Base-by-base conservation (phyloP, 1,140 invertebrate genomes). In the Atta cephalotes region DNA sequence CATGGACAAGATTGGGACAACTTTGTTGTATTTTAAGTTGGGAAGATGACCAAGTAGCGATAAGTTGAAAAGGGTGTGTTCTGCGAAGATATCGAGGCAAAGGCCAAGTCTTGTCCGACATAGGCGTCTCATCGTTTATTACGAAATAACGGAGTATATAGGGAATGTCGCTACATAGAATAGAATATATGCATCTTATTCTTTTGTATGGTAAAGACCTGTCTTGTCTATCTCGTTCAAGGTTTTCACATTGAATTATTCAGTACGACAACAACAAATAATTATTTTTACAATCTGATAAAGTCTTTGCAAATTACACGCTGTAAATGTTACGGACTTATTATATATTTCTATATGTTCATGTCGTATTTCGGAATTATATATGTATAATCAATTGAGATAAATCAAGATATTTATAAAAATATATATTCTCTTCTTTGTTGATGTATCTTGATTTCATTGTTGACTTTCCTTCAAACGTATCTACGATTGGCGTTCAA, bases 1-100 rank as follows among this genome's bases (percentile, higher is more conserved):
- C 86, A 76, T 76, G 74, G 79, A 89, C 89, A 88, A 89, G 91
- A 93, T 91, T 90, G 87, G 87, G 85, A 88, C 82, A 87, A 90
- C 89, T 89, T 91, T 88, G 90, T 91, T 89, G 91, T 78, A 65
- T 74, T 53, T 78, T 66, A 82, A 63, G 56, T 21, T 28, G 53
- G 79, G 70, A 87, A 79, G 65, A 66, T 76, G 87, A 89, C 74
- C 66, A 79, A 86, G 80, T 86, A 62, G 65, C 63, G 74, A 10
- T 60, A 86, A 90, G 88, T 86, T 85, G 71, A 74, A 85, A 91
- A 85, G 79, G 85, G 88, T 91, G 89, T 88, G 90, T 88, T 85
- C 35, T 35, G 45, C 53, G 88, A 85, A 81, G 80, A 31, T 77
- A 71, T 80, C 68, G 56, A 84, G 56, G 63, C 39, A 88, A 68